Evolutionary conservation across 2,113 vertebrate species (phyloP).

Genomic region (Lophura nycthemera): DNA sequence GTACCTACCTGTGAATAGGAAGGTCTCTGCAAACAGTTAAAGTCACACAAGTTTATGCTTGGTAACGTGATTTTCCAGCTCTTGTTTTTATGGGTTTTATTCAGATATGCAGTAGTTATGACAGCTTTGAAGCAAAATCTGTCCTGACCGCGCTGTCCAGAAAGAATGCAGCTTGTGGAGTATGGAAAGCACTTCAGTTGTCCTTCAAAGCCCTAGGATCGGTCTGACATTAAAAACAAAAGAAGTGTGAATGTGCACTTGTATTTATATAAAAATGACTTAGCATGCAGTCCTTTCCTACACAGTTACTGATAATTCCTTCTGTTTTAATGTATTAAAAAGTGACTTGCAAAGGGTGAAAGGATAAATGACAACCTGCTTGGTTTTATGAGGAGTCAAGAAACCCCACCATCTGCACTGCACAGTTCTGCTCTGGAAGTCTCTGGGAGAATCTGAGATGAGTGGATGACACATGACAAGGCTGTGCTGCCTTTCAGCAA

Average conservation of each 20-base stretch:
- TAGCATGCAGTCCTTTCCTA: not conserved
- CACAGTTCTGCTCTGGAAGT: slow-evolving; percentile 4
- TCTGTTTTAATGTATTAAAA: not conserved
- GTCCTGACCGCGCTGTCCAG: not conserved
- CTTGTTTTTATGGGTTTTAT: not conserved
- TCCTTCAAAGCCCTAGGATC: not conserved
- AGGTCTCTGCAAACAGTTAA: not conserved
- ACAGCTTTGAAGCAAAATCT: not conserved
- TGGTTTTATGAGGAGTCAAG: not conserved
- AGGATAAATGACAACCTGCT: slow-evolving; percentile 4
- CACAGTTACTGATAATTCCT: not conserved
- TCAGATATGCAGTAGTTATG: not conserved
- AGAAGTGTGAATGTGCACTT: not conserved
- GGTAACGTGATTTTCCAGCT: not conserved
- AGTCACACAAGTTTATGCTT: not conserved
- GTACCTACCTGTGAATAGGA: not conserved
- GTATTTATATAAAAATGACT: not conserved
- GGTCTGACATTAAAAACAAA: not conserved
- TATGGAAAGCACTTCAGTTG: not conserved
- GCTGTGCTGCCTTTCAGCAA: not conserved
- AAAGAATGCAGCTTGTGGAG: not conserved
- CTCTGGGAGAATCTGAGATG: not conserved
- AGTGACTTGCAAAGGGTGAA: not conserved
- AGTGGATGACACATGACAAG: not conserved
- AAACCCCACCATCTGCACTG: not conserved